These are phyloP conservation scores for Glaucomys volans DNA, from an alignment of 2,113 vertebrate genomes.

Conservation along the genomic window DNA sequence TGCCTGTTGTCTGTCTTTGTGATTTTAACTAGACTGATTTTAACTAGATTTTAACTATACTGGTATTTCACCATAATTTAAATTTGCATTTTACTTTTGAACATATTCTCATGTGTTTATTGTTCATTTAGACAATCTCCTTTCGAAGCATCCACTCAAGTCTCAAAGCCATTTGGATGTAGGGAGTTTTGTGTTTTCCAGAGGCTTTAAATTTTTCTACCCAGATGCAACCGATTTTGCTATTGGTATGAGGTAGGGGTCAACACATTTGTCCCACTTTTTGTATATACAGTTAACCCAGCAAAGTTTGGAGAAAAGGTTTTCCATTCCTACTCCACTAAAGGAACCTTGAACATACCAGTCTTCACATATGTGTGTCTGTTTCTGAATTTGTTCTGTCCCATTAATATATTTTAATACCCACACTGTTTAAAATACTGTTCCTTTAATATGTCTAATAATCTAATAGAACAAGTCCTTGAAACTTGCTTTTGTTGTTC, in stretches of 20 bases:
- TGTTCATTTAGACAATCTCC: not conserved
- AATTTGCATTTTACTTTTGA: not conserved
- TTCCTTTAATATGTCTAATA: not conserved
- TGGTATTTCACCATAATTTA: not conserved
- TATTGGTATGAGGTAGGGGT: not conserved
- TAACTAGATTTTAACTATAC: too few species aligned
- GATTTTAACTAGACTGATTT: not conserved
- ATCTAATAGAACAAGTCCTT: not conserved
- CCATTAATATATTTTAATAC: not conserved
- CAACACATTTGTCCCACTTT: not conserved
- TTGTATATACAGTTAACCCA: not conserved
- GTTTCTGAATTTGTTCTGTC: not conserved
- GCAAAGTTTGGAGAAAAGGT: not conserved
- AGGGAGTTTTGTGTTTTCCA: not conserved
- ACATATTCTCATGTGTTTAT: not conserved
- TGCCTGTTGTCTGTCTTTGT: not conserved
- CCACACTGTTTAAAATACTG: not conserved
- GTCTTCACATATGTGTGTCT: not conserved
- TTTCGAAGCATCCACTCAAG: not conserved
- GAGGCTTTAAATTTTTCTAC: not conserved
- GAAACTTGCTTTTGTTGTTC: not conserved
- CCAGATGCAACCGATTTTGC: not conserved
- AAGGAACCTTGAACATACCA: not conserved
- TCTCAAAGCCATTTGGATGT: not conserved
- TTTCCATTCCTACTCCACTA: not conserved